phyloP scores from a whole-genome alignment of 2,888 invertebrate genomes.

The Oscheius myriophilus region DNA sequence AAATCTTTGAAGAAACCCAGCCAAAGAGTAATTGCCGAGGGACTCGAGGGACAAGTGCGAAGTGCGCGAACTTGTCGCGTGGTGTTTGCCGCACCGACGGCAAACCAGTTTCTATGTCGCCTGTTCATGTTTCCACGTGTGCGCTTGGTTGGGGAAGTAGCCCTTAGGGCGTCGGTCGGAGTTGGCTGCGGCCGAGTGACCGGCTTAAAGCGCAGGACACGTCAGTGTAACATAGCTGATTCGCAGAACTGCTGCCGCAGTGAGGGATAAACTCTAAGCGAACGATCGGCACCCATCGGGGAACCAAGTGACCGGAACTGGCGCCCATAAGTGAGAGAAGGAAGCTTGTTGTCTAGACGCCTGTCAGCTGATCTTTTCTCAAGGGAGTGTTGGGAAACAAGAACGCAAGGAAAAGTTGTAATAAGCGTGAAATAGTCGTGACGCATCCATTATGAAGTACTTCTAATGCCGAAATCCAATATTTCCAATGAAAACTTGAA shows the following conservation, averaged over 20 bases:
- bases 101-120: constrained; percentile 21
- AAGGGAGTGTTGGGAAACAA: too few relatives aligned
- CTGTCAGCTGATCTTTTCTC: too few relatives aligned
- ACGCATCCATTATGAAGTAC: too few relatives aligned
- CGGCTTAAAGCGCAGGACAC: constrained; percentile 31
- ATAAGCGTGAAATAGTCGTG: too few relatives aligned
- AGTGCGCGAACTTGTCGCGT: constrained; percentile 25
- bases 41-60: constrained; percentile 11
- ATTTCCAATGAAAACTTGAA: too few relatives aligned
- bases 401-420: too few relatives aligned
- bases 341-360: too few relatives aligned
- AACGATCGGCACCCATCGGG: constrained; percentile 14
- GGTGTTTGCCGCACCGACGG: constrained; percentile 20
- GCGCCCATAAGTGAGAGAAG: too few relatives aligned
- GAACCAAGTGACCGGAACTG: not conserved
- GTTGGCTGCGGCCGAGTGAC: constrained; percentile 27
- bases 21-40: too few relatives aligned
- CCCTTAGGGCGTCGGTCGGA: constrained; percentile 10
- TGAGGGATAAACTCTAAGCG: constrained; percentile 20
- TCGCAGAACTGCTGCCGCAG: constrained; percentile 28
- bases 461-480: too few relatives aligned
- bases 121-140: constrained; percentile 26
- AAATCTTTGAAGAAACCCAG: too few relatives aligned
- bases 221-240: constrained; percentile 30
- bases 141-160: not conserved